Conservation (phyloP, 2,113 vertebrate species). For the Corvus cornix region DNA sequence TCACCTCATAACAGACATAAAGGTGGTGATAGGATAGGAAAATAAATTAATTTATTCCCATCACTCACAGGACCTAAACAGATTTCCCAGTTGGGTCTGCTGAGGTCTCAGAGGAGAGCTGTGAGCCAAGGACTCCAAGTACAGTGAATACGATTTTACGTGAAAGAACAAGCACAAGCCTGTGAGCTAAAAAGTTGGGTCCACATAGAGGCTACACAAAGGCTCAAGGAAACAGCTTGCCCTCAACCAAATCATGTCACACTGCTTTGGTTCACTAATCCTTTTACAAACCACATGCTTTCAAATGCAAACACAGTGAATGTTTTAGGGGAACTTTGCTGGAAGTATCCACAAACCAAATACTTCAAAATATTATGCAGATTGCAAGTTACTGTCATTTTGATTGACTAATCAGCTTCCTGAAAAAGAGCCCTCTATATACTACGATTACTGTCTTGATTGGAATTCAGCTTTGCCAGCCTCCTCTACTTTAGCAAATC, state of each 20-base stretch:
- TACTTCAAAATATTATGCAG: not conserved
- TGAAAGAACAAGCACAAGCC: not conserved
- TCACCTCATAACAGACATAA: not conserved
- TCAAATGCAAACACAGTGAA: not conserved
- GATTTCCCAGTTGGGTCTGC: not conserved
- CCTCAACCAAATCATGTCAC: not conserved
- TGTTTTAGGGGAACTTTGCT: not conserved
- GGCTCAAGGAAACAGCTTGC: not conserved
- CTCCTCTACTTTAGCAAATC: not conserved
- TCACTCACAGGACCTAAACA: not conserved
- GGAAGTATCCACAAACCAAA: not conserved
- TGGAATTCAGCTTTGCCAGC: not conserved
- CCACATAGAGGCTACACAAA: not conserved
- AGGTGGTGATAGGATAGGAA: fast-evolving
- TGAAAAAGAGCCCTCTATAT: not conserved
- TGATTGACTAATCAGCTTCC: conserved; percentile 29
- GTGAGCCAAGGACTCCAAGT: not conserved
- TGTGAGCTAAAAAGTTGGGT: not conserved
- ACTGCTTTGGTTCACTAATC: not conserved
- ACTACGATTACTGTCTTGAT: not conserved
- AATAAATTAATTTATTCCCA: not conserved
- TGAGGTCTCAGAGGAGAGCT: not conserved
- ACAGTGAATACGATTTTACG: not conserved
- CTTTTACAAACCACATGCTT: not conserved
- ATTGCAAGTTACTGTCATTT: conserved; percentile 2